phyloP scores from a whole-genome alignment of 2,888 invertebrate genomes.

The Hirtodrosophila trivittata region DNA sequence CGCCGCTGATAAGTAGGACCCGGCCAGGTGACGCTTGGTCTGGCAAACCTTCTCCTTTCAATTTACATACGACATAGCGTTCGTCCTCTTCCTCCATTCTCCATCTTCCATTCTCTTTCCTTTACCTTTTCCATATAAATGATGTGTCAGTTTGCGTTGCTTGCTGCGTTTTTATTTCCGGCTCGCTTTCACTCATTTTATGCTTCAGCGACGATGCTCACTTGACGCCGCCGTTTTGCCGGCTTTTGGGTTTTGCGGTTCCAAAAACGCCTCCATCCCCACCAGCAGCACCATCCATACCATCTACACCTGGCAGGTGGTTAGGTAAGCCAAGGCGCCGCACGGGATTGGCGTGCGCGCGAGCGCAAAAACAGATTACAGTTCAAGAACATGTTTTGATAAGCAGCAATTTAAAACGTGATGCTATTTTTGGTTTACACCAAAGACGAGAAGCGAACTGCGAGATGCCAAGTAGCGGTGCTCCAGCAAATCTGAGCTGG shows the following conservation, averaged over 20 bases:
- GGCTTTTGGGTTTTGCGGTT: constrained; percentile 59
- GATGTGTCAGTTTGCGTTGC: constrained; percentile 80
- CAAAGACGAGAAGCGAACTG: constrained; percentile 21
- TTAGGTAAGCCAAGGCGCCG: constrained; percentile 25
- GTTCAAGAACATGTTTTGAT: constrained; percentile 79
- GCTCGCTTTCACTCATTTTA: constrained; percentile 73
- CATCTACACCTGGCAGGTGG: constrained; percentile 31
- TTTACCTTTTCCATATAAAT: constrained; percentile 63
- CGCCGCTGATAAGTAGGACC: constrained; percentile 52
- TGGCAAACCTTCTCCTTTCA: constrained; percentile 63
- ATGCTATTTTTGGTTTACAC: constrained; percentile 76
- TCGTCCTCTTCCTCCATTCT: constrained; percentile 9
- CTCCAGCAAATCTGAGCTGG: not conserved
- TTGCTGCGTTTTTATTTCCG: constrained; percentile 71
- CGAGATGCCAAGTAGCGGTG: constrained; percentile 2
- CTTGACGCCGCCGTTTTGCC: constrained; percentile 60
- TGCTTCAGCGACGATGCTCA: constrained; percentile 62
- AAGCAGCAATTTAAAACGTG: constrained; percentile 81
- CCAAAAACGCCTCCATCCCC: constrained; percentile 6
- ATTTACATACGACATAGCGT: constrained; percentile 70
- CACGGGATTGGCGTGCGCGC: constrained; percentile 49
- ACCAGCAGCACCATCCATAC: not conserved
- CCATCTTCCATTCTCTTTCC: constrained; percentile 1
- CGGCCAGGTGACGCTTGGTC: constrained; percentile 49
- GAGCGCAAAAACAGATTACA: constrained; percentile 77